Percentiles rank a stretch among this genome's conserved stretches.
These are phyloP conservation scores for Chanos chanos DNA, from an alignment of 2,797 vertebrate species.

Conservation along the genomic window DNA sequence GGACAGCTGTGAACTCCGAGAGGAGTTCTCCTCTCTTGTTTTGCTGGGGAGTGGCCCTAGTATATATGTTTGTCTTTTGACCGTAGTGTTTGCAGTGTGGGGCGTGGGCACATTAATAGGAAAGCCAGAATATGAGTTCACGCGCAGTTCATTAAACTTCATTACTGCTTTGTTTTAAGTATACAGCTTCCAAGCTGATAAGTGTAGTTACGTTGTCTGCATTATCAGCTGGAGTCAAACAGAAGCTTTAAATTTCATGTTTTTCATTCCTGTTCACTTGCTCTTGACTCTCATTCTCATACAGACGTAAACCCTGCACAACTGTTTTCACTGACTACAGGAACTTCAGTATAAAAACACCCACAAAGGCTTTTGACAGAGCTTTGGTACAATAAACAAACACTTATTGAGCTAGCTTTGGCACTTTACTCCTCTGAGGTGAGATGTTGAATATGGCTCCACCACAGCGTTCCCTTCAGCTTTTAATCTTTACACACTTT, in stretches of 20 bases:
- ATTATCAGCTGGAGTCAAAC: constrained; percentile 22
- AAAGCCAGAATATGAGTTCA: constrained; percentile 28
- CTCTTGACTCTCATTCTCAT: constrained; percentile 4
- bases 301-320: constrained; percentile 2
- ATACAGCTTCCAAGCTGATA: constrained; percentile 13
- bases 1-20: constrained; percentile 39
- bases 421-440: too few relatives aligned
- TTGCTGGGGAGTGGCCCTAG: constrained; percentile 26
- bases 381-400: too few relatives aligned
- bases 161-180: constrained; percentile 22
- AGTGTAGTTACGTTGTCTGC: constrained; percentile 9
- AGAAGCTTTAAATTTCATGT: too few relatives aligned
- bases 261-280: constrained; percentile 21
- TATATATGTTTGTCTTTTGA: constrained; percentile 32
- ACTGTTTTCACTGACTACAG: too few relatives aligned
- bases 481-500: too few relatives aligned
- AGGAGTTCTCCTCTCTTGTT: constrained; percentile 8
- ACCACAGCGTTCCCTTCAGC: too few relatives aligned
- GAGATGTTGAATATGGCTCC: too few relatives aligned
- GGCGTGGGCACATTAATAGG: neutral
- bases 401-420: too few relatives aligned
- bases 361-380: too few relatives aligned
- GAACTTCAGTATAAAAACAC: too few relatives aligned
- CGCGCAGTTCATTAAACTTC: constrained; percentile 26
- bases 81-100: constrained; percentile 4